Evolutionary conservation across 2,888 invertebrate genomes (phyloP).

Genomic region (Amiota mariae): DNA sequence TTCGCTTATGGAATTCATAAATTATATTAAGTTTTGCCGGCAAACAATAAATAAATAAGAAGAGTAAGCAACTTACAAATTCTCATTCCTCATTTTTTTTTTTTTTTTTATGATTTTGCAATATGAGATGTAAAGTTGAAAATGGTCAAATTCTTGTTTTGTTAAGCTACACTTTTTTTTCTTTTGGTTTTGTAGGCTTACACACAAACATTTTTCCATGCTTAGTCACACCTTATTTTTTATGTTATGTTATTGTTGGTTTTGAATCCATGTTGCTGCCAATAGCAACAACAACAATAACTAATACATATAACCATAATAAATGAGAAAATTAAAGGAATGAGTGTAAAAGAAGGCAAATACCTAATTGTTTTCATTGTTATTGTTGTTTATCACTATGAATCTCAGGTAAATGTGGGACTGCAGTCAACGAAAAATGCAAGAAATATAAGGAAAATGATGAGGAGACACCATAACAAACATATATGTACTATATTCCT

Average conservation of each 20-base stretch:
- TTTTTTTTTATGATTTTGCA: too few relatives aligned
- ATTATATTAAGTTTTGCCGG: conserved; percentile 50
- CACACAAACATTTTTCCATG: conserved; percentile 49
- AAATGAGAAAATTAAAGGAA: background rate
- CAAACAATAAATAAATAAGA: conserved; percentile 44
- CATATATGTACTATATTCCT: too few relatives aligned
- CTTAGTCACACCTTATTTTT: conserved; percentile 65
- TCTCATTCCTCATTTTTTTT: too few relatives aligned
- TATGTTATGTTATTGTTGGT: conserved; percentile 34
- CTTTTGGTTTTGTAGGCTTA: background rate
- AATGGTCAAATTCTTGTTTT: conserved; percentile 9
- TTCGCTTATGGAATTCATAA: conserved; percentile 39
- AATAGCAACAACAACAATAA: conserved; percentile 50
- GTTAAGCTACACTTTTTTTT: too few relatives aligned
- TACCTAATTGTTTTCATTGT: too few relatives aligned
- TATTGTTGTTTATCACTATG: too few relatives aligned
- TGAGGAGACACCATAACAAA: too few relatives aligned
- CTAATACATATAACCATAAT: conserved; percentile 26
- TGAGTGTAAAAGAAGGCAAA: too few relatives aligned
- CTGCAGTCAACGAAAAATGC: too few relatives aligned
- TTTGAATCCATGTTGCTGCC: conserved; percentile 49
- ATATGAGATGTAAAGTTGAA: background rate
- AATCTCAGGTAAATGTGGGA: too few relatives aligned
- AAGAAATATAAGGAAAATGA: too few relatives aligned
- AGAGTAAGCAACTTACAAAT: conserved; percentile 30